Base-by-base conservation (phyloP, 1,140 invertebrate species). In the Danaus melanippus region DNA sequence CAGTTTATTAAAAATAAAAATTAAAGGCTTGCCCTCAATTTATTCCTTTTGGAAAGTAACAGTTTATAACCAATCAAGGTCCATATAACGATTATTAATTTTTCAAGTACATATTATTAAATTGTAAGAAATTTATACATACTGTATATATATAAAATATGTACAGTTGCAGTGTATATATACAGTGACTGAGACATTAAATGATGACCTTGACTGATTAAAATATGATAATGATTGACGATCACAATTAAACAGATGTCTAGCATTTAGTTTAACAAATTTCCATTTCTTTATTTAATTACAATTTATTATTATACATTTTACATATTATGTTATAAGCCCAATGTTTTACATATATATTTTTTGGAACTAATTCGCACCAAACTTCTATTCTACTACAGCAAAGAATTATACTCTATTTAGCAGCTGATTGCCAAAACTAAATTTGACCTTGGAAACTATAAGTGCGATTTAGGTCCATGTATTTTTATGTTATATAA, bases 291-390 rank as follows among this genome's bases (percentile, higher is more conserved):
- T 32, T 32, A 32, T 32, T 32, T 32, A 40, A 49, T 12, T 32
- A 10, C 15, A 12, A 6, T 49, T 49, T 49, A 49, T 41, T 21
- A 21, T n/a, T 17, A 48, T 10, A 48, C 39, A 48, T 32, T 48
- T 47, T 41, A 9, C 41, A 12, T 42, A 32, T 32, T 7, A 32
- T 32, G 6, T 32, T 32, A 32, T 32, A 32, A 32, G 21, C 2
- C 21, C 21, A 32, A 32, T 32, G 21, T 32, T 32, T 32, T 32
- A 32, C 21, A 32, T 3, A 8, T 32, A n/a, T 10, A 21, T 43
- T 12, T 54, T 54, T 58, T 51, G 51, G 62, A 61, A 51, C 55
- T 62, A 56, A 63, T 54, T 61, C 61, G 48, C 53, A 47, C 48
- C 42, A 50, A 40, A 45, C 17, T 48, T 54, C 40, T 47, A 41